Evolutionary conservation across 2,113 vertebrate genomes (phyloP).

Genomic region (Etheostoma cragini): DNA sequence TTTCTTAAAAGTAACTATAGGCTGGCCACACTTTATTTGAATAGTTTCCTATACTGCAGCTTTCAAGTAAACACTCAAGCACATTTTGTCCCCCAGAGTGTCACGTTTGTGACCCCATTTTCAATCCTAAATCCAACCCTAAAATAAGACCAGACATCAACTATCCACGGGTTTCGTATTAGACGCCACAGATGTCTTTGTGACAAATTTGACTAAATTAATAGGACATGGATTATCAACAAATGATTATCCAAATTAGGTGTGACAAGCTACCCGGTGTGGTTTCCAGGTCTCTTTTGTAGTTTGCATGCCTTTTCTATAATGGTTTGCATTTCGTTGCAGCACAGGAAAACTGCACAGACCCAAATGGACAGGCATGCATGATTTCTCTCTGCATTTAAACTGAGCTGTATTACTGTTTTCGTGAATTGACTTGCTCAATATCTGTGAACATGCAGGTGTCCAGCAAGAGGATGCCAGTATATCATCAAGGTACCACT

Average conservation of each 20-base stretch:
- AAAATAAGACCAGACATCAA: conserved; percentile 8
- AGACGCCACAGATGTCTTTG: not conserved
- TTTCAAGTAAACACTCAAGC: not conserved
- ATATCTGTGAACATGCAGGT: not conserved
- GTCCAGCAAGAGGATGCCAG: conserved; percentile 9
- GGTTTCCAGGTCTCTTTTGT: conserved; percentile 35
- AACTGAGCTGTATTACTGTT: conserved; percentile 14
- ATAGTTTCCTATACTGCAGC: not conserved
- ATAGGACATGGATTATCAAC: conserved; percentile 28
- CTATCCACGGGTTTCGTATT: conserved; percentile 16
- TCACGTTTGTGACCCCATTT: not conserved
- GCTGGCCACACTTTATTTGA: conserved; percentile 2
- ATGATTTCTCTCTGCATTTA: not conserved
- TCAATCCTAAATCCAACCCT: not conserved
- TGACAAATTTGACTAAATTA: conserved; percentile 7
- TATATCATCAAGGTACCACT: not conserved
- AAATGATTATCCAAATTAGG: conserved; percentile 40
- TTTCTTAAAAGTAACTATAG: not conserved
- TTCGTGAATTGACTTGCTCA: conserved; percentile 8
- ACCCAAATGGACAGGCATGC: not conserved
- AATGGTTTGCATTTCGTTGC: conserved; percentile 21
- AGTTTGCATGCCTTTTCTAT: conserved; percentile 6
- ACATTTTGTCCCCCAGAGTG: not conserved
- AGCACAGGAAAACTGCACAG: not conserved
- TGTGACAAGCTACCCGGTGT: conserved; percentile 33